phyloP scores from a whole-genome alignment of 2,113 vertebrate genomes.

The Pagrus major region DNA sequence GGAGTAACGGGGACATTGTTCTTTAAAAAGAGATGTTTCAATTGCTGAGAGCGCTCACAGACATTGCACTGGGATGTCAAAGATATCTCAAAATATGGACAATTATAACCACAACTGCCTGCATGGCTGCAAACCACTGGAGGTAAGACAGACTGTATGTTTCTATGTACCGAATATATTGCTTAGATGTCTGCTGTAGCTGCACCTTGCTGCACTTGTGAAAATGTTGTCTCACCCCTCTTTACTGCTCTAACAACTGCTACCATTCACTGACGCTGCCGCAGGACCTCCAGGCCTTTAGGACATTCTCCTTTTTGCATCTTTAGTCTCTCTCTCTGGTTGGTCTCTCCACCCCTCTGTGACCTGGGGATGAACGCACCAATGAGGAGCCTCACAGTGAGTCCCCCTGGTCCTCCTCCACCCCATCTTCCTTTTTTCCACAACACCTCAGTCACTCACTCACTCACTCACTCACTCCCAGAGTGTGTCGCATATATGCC shows the following conservation, averaged over 20 bases:
- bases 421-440: conserved; percentile 77
- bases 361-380: conserved; percentile 88
- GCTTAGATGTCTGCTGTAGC: neutral
- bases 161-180: neutral
- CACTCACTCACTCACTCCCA: conserved; percentile 67
- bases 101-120: neutral
- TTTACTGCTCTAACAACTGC: conserved; percentile 55
- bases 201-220: conserved; percentile 6
- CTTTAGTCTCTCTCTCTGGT: conserved; percentile 75
- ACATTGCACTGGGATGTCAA: neutral
- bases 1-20: neutral
- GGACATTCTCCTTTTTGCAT: conserved; percentile 64
- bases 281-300: conserved; percentile 65
- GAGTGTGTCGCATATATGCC: conserved; percentile 85
- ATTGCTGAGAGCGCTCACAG: neutral
- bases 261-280: conserved; percentile 56
- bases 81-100: neutral
- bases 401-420: conserved; percentile 72
- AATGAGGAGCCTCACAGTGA: conserved; percentile 91
- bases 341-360: conserved; percentile 80
- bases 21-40: neutral
- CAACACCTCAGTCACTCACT: conserved; percentile 74
- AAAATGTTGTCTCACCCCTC: conserved; percentile 40
- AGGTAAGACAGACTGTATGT: neutral
- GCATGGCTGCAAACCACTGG: neutral